Conservation (phyloP, 1,140 invertebrate species). For the Drosophila nigromelanica region DNA sequence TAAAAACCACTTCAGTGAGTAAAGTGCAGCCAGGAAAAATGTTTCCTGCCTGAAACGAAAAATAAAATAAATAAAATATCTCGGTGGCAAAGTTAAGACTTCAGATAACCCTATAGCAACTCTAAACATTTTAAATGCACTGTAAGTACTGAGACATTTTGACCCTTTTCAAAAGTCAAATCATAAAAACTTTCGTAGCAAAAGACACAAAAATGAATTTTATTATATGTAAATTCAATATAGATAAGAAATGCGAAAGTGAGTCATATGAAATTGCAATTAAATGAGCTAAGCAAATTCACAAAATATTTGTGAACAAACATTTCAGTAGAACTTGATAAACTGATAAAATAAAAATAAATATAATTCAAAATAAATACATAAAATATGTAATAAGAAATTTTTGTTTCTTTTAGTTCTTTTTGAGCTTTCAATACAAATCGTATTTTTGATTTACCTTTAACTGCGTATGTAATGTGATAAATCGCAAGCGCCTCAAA, state of each 20-base stretch:
- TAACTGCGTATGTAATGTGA: no score
- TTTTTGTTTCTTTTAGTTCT: no score
- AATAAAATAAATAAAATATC: conserved; percentile 29
- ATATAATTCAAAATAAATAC: no score
- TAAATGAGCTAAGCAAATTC: not conserved
- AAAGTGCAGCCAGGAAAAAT: conserved; percentile 56
- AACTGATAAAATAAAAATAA: not conserved
- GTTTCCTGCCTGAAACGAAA: conserved; percentile 48
- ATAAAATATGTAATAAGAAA: no score
- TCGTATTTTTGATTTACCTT: no score
- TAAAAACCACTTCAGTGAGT: conserved; percentile 70
- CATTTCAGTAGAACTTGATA: not conserved
- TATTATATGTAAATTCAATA: no score
- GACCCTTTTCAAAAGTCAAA: conserved; percentile 5
- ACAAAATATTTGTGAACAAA: not conserved
- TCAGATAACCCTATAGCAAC: conserved; percentile 2
- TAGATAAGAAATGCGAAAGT: no score
- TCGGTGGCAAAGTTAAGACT: conserved; percentile 21
- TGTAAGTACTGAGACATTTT: not conserved
- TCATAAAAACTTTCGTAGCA: no score
- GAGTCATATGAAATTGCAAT: not conserved
- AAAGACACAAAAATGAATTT: no score
- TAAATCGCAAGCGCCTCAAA: not conserved
- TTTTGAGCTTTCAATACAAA: no score
- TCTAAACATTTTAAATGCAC: conserved; percentile 23